Evolutionary conservation across 1,140 invertebrate species (phyloP).

Genomic region (Pantala flavescens): DNA sequence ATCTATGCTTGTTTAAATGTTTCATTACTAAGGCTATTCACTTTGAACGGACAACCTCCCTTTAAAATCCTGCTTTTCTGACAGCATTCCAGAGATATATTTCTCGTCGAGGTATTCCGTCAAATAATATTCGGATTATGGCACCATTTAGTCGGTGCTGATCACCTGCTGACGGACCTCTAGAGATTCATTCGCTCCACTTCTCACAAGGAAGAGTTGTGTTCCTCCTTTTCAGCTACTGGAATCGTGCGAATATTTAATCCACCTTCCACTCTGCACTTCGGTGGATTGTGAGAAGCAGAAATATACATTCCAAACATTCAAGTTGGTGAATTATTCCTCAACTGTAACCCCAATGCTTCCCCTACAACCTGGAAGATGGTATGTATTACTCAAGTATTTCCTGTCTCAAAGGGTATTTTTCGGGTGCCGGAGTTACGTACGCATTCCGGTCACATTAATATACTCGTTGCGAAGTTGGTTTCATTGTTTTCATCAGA

Average conservation of each 20-base stretch:
- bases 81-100: conserved; percentile 33
- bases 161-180: neutral
- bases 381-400: too few relatives aligned
- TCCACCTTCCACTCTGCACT: neutral
- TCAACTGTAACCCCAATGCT: too few relatives aligned
- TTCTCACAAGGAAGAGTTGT: neutral
- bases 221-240: neutral
- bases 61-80: conserved; percentile 32
- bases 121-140: conserved; percentile 31
- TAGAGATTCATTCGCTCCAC: neutral
- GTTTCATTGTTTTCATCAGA: too few relatives aligned
- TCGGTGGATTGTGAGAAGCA: neutral
- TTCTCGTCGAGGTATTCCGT: conserved; percentile 29
- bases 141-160: conserved; percentile 31
- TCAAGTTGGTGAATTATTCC: too few relatives aligned
- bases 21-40: too few relatives aligned
- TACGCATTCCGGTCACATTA: too few relatives aligned
- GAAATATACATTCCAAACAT: too few relatives aligned
- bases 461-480: too few relatives aligned
- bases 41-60: neutral
- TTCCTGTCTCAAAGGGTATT: too few relatives aligned
- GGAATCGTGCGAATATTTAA: neutral
- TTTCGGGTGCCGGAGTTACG: too few relatives aligned
- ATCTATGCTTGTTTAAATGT: too few relatives aligned
- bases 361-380: too few relatives aligned